Conservation (phyloP, 2,888 invertebrate species). For the Mallateleia sp. region DNA sequence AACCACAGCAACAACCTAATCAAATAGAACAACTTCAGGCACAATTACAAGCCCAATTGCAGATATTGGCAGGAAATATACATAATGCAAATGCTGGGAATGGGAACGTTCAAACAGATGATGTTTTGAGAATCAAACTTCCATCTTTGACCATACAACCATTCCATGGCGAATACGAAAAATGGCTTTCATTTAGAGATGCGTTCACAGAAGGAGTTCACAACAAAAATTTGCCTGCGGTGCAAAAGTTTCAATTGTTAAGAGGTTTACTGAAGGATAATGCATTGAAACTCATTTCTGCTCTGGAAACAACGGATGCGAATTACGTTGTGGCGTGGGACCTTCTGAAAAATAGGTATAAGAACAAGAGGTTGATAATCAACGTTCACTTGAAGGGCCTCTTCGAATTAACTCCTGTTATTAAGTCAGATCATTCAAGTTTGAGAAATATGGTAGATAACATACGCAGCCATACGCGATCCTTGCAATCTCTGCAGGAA, state of each 20-base stretch:
- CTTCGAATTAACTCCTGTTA: background rate
- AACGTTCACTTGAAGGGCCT: background rate
- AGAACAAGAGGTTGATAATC: background rate
- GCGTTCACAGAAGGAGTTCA: background rate
- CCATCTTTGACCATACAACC: background rate
- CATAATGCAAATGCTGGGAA: background rate
- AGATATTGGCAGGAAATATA: background rate
- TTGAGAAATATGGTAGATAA: background rate
- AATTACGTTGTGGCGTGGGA: background rate
- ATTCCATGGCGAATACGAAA: background rate
- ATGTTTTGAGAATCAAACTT: background rate
- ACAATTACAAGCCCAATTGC: background rate
- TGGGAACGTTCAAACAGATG: background rate
- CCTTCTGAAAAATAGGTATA: background rate
- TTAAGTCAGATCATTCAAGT: background rate
- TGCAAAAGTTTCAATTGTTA: background rate
- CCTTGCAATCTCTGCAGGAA: background rate
- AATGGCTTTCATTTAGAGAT: background rate
- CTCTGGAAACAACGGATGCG: background rate
- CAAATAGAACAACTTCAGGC: background rate
- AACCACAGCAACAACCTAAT: slow-evolving; percentile 10
- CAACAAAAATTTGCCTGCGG: background rate
- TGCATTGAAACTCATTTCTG: background rate
- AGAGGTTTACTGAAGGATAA: background rate
- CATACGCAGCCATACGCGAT: background rate